Percentiles rank a stretch among this genome's conserved stretches.
phyloP scores from a whole-genome alignment of 2,888 invertebrate genomes.

The Dolichopus griseipennis region DNA sequence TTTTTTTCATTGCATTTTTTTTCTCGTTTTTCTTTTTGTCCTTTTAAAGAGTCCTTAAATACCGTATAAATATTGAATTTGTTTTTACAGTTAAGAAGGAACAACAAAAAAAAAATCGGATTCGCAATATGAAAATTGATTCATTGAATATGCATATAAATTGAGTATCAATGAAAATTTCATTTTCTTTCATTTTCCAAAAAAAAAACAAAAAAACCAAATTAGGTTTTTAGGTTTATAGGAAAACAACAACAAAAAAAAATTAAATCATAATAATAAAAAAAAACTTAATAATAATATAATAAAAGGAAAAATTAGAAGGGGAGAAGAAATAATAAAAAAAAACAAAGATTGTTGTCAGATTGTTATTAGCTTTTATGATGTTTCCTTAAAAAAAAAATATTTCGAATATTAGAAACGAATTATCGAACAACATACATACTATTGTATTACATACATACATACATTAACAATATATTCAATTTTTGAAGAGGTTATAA shows the following conservation, averaged over 20 bases:
- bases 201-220: too few relatives aligned
- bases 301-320: too few relatives aligned
- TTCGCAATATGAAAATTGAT: neutral
- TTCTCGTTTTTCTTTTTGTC: too few relatives aligned
- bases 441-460: too few relatives aligned
- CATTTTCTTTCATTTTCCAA: neutral
- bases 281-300: neutral
- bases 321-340: too few relatives aligned
- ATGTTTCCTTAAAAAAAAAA: too few relatives aligned
- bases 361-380: neutral
- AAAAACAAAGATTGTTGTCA: neutral
- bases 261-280: neutral
- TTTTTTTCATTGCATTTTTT: too few relatives aligned
- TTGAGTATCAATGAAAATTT: slow-evolving; percentile 1
- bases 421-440: too few relatives aligned
- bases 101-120: neutral
- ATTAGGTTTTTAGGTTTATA: slow-evolving; percentile 6
- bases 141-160: slow-evolving; percentile 6
- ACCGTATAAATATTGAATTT: neutral
- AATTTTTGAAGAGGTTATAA: too few relatives aligned
- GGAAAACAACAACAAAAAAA: neutral
- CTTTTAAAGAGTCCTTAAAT: too few relatives aligned
- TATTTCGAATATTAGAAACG: too few relatives aligned
- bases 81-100: neutral
- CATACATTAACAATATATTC: too few relatives aligned